Base-by-base conservation (phyloP, 1,140 invertebrate species). In the Antheraea pernyi region DNA sequence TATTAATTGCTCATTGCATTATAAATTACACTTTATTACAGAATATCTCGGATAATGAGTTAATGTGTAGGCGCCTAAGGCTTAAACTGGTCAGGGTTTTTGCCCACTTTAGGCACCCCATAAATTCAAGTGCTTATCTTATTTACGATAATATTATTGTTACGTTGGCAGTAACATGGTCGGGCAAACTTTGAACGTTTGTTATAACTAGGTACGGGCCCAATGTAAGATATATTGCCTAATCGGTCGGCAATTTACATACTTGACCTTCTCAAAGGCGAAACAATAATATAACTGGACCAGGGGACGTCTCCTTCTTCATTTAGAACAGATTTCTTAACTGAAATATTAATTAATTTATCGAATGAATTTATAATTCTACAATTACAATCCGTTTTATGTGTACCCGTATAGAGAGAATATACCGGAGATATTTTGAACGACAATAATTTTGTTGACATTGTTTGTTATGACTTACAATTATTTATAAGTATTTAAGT, bases 81-180 rank as follows among this genome's bases (percentile, higher is more conserved):
- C 76, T 36, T 53, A 69, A 72, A 69, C 71, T 71, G 22, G 65
- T 65, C 73, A 72, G 67, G 72, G 72, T 77, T 80, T 80, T 80
- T 77, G 72, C 74, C 73, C 37, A 69, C n/a, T 68, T 74, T 71
- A 69, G 58, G 64, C 69, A 62, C 71, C 65, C 65, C 72, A 74
- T 78, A 81, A 80, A 80, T 78, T 76, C 74, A 67, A 71, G 69
- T 64, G 78, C 79, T 85, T 83, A 85, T 82, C 80, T 82, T 80
- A 78, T 83, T 79, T 82, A 76, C 72, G 74, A 82, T 79, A 53
- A 53, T 53, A 82, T 71, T 73, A 80, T 75, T 77, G 68, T 76
- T 80, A 70, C 71, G 63, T 65, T 60, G 62, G 67, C 42, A 60
- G 46, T 67, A 71, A 71, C 68, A 69, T 70, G 70, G 72, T 71